Base-by-base conservation (phyloP, 2,888 invertebrate genomes). In the Diplolepis rosae region DNA sequence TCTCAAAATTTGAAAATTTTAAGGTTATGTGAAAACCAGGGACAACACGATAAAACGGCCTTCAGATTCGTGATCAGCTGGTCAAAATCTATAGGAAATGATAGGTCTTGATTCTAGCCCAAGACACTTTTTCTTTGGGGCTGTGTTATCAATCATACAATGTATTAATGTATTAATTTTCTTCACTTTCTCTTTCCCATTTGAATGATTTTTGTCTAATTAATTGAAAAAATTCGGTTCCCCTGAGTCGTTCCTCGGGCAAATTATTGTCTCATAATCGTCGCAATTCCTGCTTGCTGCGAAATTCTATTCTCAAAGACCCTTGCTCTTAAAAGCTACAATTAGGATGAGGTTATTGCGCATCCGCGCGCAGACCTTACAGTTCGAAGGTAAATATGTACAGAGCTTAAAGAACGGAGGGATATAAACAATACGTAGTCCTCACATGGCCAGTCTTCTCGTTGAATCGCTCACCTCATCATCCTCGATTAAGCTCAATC, bases 401-500 rank as follows among this genome's bases (percentile, higher is more conserved):
- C 69, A 65, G 4, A 24, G 35, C 22, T 61, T 24, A 39, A 24
- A n/a, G n/a, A 61, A 61, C 61, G 61, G 61, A 61, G 39, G 61
- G 39, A 61, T 39, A 66, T 50, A 66, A 66, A 66, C 30, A 66
- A 66, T 66, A 50, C 66, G 66, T 22, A 45, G 66, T 66, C 27
- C 56, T 78, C 69, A 80, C 78, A 79, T 78, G 45, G 79, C 79
- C 72, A 81, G 76, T 75, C 75, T 78, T 52, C 71, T 75, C 69
- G 75, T 73, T 74, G 77, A 77, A 69, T 79, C 76, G 66, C 73
- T 78, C 56, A 77, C 72, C 80, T 79, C 74, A 70, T 70, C 77
- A 69, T 77, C 68, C 70, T 86, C 85, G 89, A 88, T 84, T 88
- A 87, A 24, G 74, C 78, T 77, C 74, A 80, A 78, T 75, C 77